Base-by-base conservation (phyloP, 1,140 invertebrate species). In the Drosophila littoralis region DNA sequence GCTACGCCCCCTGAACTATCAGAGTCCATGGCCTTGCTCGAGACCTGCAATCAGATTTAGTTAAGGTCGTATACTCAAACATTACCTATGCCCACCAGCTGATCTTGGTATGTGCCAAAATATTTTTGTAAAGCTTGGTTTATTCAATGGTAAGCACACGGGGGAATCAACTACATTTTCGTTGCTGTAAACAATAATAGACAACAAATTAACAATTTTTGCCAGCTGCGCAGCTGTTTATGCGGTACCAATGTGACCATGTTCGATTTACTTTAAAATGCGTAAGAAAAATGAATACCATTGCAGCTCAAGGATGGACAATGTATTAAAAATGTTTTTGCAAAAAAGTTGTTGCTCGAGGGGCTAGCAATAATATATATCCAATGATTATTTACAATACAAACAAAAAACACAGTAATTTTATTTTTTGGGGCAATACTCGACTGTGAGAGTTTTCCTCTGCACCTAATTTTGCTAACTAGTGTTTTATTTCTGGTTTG, bases 101-200 rank as follows among this genome's bases (percentile, higher is more conserved):
- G 22, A 13, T 40, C 10, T n/a, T 12, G 12, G 10, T 7, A 10
- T n/a, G 46, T 42, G 28, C 12, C 43, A 6, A 46, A 60, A 35
- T 33, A 3, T 22, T 54, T 59, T 54, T 35, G 42, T 17, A 48
- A 54, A 38, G 15, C 1, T 36, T 32, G 1, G 1, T 28, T 9
- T 45, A n/a, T 8, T n/a, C 9, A 35, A 7, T 51, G n/a, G 9
- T 33, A 5, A 10, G 7, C 10, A 7, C 12, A 50, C 12, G 2
- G 28, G 8, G 36, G 6, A 51, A 40, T 63, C 42, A 73, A 54
- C 82, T 79, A 76, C 82, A 85, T 85, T 79, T 88, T 85, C 6
- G 28, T 43, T 43, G 40, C 48, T 12, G 70, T 73, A 69, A 59
- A 38, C 32, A 48, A 76, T n/a, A 57, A 77, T 61, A 73, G 54